Evolutionary conservation across 2,888 invertebrate species (phyloP).

Genomic region (Drosophila barbarae): DNA sequence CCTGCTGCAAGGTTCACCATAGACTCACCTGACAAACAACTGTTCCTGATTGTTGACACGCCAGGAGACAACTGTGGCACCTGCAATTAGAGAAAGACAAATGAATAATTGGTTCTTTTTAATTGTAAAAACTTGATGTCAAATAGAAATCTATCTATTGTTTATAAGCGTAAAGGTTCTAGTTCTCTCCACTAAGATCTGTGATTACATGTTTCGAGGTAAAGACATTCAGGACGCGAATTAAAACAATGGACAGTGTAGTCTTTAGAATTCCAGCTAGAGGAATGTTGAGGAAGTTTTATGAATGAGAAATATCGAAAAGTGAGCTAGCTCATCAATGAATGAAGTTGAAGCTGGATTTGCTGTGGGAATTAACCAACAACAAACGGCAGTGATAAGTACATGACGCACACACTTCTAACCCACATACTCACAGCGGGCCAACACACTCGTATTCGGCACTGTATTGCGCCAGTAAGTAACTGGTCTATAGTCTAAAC

Average conservation of each 20-base stretch:
- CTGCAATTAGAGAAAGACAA: conserved; percentile 81
- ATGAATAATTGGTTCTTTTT: background rate
- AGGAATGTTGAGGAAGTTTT: background rate
- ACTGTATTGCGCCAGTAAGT: conserved; percentile 29
- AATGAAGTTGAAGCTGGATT: conserved; percentile 34
- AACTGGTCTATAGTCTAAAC: conserved; percentile 51
- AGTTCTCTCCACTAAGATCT: background rate
- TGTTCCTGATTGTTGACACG: conserved; percentile 97
- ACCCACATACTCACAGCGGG: conserved; percentile 50
- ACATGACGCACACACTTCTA: conserved; percentile 47
- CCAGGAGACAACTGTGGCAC: conserved; percentile 98
- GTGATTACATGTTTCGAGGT: background rate
- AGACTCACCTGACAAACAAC: conserved; percentile 94
- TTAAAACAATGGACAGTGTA: background rate
- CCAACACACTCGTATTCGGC: conserved; percentile 13
- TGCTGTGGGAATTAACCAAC: conserved; percentile 15
- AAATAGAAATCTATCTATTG: background rate
- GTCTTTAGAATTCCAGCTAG: background rate
- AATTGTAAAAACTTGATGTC: background rate
- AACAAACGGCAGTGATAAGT: conserved; percentile 26
- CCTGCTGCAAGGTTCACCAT: conserved; percentile 8
- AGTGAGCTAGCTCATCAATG: conserved; percentile 40
- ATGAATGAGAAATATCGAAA: background rate
- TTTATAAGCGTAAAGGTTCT: too few relatives aligned
- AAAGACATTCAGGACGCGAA: background rate